Conservation (phyloP, 2,797 vertebrate genomes). For the Coccyzus lansbergi region DNA sequence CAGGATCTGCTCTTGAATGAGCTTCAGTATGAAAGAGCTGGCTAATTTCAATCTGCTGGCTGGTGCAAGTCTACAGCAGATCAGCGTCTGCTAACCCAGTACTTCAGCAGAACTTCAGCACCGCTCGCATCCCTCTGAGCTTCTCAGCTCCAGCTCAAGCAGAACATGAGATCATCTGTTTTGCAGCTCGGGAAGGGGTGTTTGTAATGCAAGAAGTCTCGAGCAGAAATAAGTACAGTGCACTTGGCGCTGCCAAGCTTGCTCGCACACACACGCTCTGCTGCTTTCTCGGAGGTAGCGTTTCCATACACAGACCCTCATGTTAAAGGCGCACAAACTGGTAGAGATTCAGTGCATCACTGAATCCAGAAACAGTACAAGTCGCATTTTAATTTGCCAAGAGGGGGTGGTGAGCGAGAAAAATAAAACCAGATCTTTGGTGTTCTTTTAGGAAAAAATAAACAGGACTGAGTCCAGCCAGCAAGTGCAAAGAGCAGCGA, state of each 20-base stretch:
- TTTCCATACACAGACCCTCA: rapidly evolving
- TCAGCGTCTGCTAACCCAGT: neutral
- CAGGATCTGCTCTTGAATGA: neutral
- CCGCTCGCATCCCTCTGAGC: neutral
- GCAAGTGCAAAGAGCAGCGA: neutral
- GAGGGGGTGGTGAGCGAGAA: neutral
- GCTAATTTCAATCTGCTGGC: neutral
- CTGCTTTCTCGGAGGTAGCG: neutral
- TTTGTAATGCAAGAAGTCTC: neutral
- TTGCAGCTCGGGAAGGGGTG: neutral
- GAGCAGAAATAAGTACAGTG: neutral
- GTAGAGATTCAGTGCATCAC: neutral
- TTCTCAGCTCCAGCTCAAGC: neutral
- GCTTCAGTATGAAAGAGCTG: neutral
- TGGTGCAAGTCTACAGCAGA: neutral
- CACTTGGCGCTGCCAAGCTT: neutral
- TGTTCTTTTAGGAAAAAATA: rapidly evolving
- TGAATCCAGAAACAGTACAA: neutral
- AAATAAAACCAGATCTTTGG: neutral
- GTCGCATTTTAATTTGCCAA: neutral
- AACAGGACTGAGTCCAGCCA: neutral
- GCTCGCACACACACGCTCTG: neutral
- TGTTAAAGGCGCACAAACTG: rapidly evolving
- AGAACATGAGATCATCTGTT: neutral
- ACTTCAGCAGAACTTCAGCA: neutral